Base-by-base conservation (phyloP, 2,888 invertebrate genomes). In the Noctua fimbriata region DNA sequence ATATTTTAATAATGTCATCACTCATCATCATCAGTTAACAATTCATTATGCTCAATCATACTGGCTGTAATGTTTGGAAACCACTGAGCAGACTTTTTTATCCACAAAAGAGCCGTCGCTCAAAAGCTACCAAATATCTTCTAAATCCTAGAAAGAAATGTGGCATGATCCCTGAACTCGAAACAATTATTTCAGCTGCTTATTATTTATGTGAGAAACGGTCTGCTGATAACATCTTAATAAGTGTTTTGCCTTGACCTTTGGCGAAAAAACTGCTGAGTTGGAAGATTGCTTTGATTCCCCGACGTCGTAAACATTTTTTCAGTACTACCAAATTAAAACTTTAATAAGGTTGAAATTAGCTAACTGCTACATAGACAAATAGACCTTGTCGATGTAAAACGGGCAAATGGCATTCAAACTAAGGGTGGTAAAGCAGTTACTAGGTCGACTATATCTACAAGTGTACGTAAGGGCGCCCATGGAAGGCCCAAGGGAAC, bases 1-100 rank as follows among this genome's bases (percentile, higher is more conserved):
- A 36, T 81, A 81, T 73, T 75, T 75, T 65, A 65, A 67, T 67
- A 73, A 70, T 75, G 55, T 82, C 74, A 72, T n/a, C n/a, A n/a
- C n/a, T n/a, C n/a, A n/a, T n/a, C n/a, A n/a, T n/a, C n/a, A n/a
- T 55, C 69, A 75, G 65, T 77, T 65, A 60, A 66, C 47, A 69
- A 60, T 55, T 49, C 16, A 47, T 49, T 41, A 44, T 32, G 12
- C 28, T 76, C 36, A 65, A 32, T 73, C 52, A 44, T 49, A 52
- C 44, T 66, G 41, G 69, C 66, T 47, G 36, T 69, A 69, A 70
- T 66, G 28, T 32, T 24, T 66, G 67, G 18, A 73, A 76, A 73
- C 66, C 60, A 65, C 49, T 41, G 47, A 60, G 60, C 36, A 41
- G 66, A 36, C 10, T n/a, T 67, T 55, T 67, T 55, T 55, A 32